Evolutionary conservation across 2,113 vertebrate species (phyloP), one percentile per base, ranked within the genome.

Genomic region (Edolisoma coerulescens): DNA sequence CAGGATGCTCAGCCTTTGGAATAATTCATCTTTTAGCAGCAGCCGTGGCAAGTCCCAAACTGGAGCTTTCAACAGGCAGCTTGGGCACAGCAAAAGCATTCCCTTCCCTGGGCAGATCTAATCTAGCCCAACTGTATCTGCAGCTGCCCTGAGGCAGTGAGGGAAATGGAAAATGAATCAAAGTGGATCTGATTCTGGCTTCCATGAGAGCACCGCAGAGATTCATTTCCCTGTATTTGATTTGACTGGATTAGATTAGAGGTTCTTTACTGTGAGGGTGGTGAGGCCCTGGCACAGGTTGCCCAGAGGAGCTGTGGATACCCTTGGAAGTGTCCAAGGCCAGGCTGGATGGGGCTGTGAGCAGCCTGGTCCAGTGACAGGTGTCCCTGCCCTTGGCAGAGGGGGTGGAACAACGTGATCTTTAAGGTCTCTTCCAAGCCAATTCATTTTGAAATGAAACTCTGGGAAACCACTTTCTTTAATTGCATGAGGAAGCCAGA

Each of bases 11-110:
- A 96, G 92, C 22, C 67, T 89, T 83, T 76, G 87, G 75, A 91
- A 95, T 93, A 96, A 95, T 94, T 95, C 44, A 90, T 89, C 64
- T 82, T 94, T 59, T 19, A 90, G 73, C 69, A 86, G 80, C 70
- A 93, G 79, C 37, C 22, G 7, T 64, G 87, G 67, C 61, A 73
- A 87, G 69, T 50, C 80, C 77, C 70, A 80, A 18, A 69, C 18
- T 9, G 3, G 60, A 90, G 73, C 49, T 91, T 89, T 89, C 76
- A 78, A 65, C 69, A 84, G 84, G 27, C 50, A 90, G 64, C 21
- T 8, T 8, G 32, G 49, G 56, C 50, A 81, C 39, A 78, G 54
- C 32, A 45, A 63, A 85, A 90, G 39, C 74, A 32, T 59, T 73
- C 19, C 42, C 27, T 54, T 85, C 35, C 14, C 74, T 18, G 56